Evolutionary conservation across 2,113 vertebrate genomes (phyloP), one percentile per base, ranked within the genome.

Genomic region (Sylvilagus bachmani): DNA sequence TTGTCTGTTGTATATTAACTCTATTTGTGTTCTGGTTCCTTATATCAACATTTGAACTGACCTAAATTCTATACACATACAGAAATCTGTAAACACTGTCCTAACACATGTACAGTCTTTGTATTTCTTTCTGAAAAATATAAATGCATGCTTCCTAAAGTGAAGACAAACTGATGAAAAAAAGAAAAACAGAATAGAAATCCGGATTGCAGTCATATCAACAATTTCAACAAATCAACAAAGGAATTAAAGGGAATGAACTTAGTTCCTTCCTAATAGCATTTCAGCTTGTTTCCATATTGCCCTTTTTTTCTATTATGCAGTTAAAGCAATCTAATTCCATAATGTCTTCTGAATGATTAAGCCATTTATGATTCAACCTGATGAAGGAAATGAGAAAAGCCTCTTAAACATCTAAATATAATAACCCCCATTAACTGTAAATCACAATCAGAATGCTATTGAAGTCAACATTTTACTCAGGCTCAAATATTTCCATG

Each of bases 301-400:
- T 94, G 61, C 84, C 36, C 27, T 11, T 91, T 96, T 58, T 87
- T 95, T 95, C 86, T 96, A 88, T 93, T 96, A 95, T 92, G 86
- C 83, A 95, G 93, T 93, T 96, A 96, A 97, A 94, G 55, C 89
- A 97, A 83, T 92, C 92, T 95, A 86, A 94, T 95, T 97, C 83
- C 77, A 88, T 96, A 96, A 97, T 97, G 94, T 89, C 75, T 96
- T 95, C 79, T 92, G 82, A 96, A 85, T 95, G 94, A 97, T 95
- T 81, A 95, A 92, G 90, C 51, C 86, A 66, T 77, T 96, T 95
- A 70, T 89, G 95, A 90, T 79, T 90, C 33, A 33, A 87, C 94
- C 89, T 92, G 44, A 3, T 89, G 70, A 89, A 82, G 81, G 58
- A 92, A 96, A 96, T 97, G 95, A 94, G 78, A 94, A 96, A 90